These are phyloP conservation scores for Proteles cristata DNA, from an alignment of 2,113 vertebrate species.

Conservation along the genomic window DNA sequence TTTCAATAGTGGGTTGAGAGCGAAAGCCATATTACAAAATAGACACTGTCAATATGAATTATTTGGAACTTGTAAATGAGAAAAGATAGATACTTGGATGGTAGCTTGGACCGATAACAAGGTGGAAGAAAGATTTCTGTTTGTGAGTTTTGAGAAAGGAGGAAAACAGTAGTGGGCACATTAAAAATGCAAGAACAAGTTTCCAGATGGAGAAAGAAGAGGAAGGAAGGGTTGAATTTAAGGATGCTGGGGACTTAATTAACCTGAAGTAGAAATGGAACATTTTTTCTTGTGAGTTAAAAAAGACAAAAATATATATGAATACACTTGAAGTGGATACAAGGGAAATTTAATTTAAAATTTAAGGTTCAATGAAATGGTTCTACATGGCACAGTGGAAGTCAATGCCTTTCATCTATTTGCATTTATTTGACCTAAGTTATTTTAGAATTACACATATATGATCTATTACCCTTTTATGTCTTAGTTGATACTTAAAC, in stretches of 20 bases:
- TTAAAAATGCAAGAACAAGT: neutral
- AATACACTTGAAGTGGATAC: neutral
- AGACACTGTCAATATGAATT: neutral
- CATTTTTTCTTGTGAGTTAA: conserved; percentile 41
- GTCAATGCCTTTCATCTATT: conserved; percentile 1
- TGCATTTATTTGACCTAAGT: conserved; percentile 52
- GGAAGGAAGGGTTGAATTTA: neutral
- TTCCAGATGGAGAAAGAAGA: conserved; percentile 23
- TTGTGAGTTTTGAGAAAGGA: conserved; percentile 22
- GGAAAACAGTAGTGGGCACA: neutral
- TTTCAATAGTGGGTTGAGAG: neutral
- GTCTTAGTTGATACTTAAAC: neutral
- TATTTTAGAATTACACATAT: conserved; percentile 48
- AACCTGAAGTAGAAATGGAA: neutral
- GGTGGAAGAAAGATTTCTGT: neutral
- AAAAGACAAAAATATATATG: neutral
- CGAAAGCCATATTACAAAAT: conserved; percentile 1
- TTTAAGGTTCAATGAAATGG: neutral
- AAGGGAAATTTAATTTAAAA: neutral
- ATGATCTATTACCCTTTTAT: neutral
- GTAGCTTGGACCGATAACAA: neutral
- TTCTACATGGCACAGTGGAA: neutral
- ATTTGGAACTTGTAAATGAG: neutral
- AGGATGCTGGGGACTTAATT: neutral
- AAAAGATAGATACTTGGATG: neutral